A percentile compares a stretch with the other conserved stretches of the same genome.
Evolutionary conservation across 2,113 vertebrate species (phyloP).

Genomic region (Paramormyrops kingsleyae): DNA sequence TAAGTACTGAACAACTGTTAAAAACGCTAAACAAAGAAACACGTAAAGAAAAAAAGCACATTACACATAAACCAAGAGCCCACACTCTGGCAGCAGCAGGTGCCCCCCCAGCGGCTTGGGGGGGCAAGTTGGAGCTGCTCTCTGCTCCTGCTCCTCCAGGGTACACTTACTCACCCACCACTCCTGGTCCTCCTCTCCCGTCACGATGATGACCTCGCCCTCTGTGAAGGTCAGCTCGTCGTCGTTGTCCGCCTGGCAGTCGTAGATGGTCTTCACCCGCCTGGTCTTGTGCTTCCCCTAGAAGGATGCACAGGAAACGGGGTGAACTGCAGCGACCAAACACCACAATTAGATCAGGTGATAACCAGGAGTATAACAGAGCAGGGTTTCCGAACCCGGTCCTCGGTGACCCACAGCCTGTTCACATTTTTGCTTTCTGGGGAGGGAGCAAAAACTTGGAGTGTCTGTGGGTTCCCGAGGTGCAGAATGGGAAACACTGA

Average conservation of each 20-base stretch:
- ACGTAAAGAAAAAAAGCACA: neutral
- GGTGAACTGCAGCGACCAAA: neutral
- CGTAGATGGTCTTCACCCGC: constrained; percentile 84
- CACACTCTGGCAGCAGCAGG: too few relatives aligned
- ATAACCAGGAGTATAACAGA: neutral
- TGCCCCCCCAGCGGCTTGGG: neutral
- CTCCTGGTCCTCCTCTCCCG: constrained; percentile 83
- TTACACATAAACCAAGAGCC: neutral
- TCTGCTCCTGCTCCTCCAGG: neutral
- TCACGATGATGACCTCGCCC: constrained; percentile 80
- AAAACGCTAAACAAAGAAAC: neutral
- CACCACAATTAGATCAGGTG: neutral
- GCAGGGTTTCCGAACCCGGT: neutral
- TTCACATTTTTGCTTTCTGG: neutral
- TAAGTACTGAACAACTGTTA: neutral
- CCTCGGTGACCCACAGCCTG: neutral
- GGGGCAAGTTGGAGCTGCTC: neutral
- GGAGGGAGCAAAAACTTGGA: neutral
- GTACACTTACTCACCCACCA: constrained; percentile 75
- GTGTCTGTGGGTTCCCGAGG: neutral
- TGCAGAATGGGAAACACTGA: constrained; percentile 34
- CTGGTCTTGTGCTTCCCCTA: constrained; percentile 74
- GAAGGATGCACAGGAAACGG: neutral
- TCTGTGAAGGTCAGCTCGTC: constrained; percentile 79
- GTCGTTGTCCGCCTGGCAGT: constrained; percentile 84